These are phyloP conservation scores for Micrasema longulum DNA, from an alignment of 1,140 invertebrate genomes.

Conservation along the genomic window DNA sequence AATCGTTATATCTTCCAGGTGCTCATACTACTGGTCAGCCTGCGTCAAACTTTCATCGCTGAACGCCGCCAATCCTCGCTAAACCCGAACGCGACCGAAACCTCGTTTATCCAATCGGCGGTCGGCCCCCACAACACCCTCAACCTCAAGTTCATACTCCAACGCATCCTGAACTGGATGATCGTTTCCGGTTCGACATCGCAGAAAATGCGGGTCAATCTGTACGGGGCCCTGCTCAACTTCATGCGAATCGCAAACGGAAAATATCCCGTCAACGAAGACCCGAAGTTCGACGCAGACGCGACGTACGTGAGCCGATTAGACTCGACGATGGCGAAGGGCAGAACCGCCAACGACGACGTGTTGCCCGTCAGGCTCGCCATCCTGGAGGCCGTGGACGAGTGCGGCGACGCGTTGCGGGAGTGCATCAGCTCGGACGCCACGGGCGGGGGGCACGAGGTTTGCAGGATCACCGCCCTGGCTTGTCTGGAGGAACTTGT, in stretches of 20 bases:
- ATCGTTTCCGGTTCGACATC: slow-evolving; percentile 76
- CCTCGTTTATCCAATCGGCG: slow-evolving; percentile 35
- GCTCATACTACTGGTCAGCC: slow-evolving; percentile 48
- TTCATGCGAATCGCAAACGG: slow-evolving; percentile 74
- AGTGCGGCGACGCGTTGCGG: slow-evolving; percentile 85
- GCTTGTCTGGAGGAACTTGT: slow-evolving; percentile 84
- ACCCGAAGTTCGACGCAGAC: slow-evolving; percentile 58
- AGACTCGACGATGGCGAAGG: slow-evolving; percentile 68
- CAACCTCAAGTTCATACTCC: slow-evolving; percentile 77
- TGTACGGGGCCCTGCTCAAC: slow-evolving; percentile 81
- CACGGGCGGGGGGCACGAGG: slow-evolving; percentile 86
- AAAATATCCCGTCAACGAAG: slow-evolving; percentile 56
- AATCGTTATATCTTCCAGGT: slow-evolving; percentile 40
- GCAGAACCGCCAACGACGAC: slow-evolving; percentile 56
- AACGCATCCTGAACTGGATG: slow-evolving; percentile 79
- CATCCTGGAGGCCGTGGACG: slow-evolving; percentile 59
- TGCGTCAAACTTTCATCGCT: slow-evolving; percentile 46
- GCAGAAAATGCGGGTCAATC: slow-evolving; percentile 86
- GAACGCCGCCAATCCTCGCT: slow-evolving; percentile 47
- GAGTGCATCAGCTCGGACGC: slow-evolving; percentile 88
- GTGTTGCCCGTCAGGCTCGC: slow-evolving; percentile 57
- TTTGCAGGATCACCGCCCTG: slow-evolving; percentile 89
- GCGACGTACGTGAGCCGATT: slow-evolving; percentile 69
- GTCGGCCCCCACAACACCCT: slow-evolving; percentile 64
- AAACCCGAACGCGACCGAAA: slow-evolving; percentile 5